These are phyloP conservation scores for Plagodis dolabraria DNA, from an alignment of 2,888 invertebrate genomes.

Conservation along the genomic window DNA sequence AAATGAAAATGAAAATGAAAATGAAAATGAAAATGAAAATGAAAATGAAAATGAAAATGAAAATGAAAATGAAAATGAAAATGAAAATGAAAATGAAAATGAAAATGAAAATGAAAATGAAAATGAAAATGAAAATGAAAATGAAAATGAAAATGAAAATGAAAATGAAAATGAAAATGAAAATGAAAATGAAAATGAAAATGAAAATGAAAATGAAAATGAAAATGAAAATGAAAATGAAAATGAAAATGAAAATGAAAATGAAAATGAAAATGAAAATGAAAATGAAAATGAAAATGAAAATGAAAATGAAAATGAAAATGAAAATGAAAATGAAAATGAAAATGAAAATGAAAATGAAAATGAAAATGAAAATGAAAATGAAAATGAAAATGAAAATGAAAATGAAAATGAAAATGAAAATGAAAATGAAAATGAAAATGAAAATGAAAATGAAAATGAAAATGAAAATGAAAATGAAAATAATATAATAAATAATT, in stretches of 20 bases:
- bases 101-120: constrained; percentile 5
- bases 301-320: too few species aligned
- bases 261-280: constrained; percentile 3
- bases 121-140: constrained; percentile 4
- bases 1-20: constrained; percentile 4
- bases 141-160: constrained; percentile 4
- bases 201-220: constrained; percentile 4
- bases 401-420: too few species aligned
- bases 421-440: too few species aligned
- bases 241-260: constrained; percentile 4
- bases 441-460: too few species aligned
- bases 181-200: constrained; percentile 4
- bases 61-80: constrained; percentile 4
- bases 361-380: too few species aligned
- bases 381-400: too few species aligned
- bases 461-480: too few species aligned
- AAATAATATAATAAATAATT: too few species aligned
- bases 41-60: constrained; percentile 5
- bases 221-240: constrained; percentile 4
- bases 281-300: too few species aligned
- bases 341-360: too few species aligned
- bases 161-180: constrained; percentile 5
- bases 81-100: constrained; percentile 4
- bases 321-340: too few species aligned
- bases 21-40: constrained; percentile 4